These are phyloP conservation scores for Branchellion lobata DNA, from an alignment of 2,888 invertebrate genomes.

Conservation along the genomic window DNA sequence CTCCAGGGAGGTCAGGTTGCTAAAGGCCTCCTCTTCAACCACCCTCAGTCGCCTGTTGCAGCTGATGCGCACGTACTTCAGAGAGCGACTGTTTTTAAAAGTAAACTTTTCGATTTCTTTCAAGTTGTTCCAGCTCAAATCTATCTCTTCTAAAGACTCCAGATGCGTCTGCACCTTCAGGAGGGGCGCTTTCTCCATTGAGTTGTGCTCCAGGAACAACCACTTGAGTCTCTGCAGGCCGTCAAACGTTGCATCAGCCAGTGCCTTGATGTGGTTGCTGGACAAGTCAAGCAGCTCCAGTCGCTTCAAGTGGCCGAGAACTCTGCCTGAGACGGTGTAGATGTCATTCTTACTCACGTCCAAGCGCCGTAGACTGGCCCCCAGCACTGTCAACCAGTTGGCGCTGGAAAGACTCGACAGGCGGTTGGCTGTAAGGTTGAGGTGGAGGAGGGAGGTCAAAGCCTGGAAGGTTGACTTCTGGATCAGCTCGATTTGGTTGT, in stretches of 20 bases:
- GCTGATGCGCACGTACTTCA: slow-evolving; percentile 35
- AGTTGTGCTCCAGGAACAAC: slow-evolving; percentile 47
- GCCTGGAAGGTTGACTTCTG: slow-evolving; percentile 28
- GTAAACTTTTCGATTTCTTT: slow-evolving; percentile 29
- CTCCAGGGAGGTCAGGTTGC: slow-evolving; percentile 34
- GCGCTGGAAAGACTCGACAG: slow-evolving; percentile 44
- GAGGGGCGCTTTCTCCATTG: slow-evolving; percentile 43
- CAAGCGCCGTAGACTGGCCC: slow-evolving; percentile 28
- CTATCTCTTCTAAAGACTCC: slow-evolving; percentile 33
- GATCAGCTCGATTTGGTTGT: slow-evolving; percentile 46
- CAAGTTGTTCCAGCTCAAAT: slow-evolving; percentile 49
- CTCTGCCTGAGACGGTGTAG: slow-evolving; percentile 46
- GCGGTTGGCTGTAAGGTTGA: slow-evolving; percentile 42
- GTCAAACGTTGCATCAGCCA: slow-evolving; percentile 46
- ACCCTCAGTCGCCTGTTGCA: slow-evolving; percentile 33
- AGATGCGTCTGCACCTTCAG: slow-evolving; percentile 39
- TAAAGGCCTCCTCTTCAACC: slow-evolving; percentile 38
- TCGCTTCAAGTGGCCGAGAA: slow-evolving; percentile 40
- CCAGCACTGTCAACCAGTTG: slow-evolving; percentile 48
- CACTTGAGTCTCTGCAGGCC: slow-evolving; percentile 43
- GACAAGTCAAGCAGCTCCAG: slow-evolving; percentile 47
- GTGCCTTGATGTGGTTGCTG: slow-evolving; percentile 46
- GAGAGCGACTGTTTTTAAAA: slow-evolving; percentile 35
- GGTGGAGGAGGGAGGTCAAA: slow-evolving; percentile 15
- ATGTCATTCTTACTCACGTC: slow-evolving; percentile 50